These are phyloP conservation scores for Colius striatus DNA, from an alignment of 2,113 vertebrate genomes.

Conservation along the genomic window DNA sequence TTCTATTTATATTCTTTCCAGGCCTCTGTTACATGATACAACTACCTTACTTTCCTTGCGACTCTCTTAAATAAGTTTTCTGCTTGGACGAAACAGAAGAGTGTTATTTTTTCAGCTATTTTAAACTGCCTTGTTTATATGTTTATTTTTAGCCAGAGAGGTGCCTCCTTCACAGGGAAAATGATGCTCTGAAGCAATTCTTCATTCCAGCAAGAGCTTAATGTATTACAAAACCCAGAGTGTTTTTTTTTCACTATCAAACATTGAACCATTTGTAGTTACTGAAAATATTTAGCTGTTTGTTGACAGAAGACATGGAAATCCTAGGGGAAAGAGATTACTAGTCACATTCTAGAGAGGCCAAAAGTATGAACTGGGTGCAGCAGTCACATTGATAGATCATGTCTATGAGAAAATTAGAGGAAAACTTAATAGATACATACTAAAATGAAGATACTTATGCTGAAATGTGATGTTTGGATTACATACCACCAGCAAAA, in stretches of 20 bases:
- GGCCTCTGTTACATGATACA: background rate
- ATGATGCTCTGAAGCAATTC: constrained; percentile 7
- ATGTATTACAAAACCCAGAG: background rate
- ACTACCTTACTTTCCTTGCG: background rate
- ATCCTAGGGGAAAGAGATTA: background rate
- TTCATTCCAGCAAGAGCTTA: background rate
- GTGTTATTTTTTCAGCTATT: background rate
- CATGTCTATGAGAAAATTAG: background rate
- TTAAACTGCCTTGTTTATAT: background rate
- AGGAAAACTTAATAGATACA: background rate
- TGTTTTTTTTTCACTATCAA: background rate
- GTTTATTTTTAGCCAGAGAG: constrained; percentile 46
- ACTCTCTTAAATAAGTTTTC: constrained; percentile 5
- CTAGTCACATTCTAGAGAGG: background rate
- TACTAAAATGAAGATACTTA: background rate
- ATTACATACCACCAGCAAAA: background rate
- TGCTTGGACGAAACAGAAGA: background rate
- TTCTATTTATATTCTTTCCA: background rate
- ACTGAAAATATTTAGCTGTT: background rate
- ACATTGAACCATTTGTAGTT: rapidly evolving
- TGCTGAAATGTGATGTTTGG: background rate
- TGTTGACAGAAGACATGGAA: background rate
- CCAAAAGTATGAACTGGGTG: background rate
- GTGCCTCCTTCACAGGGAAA: background rate
- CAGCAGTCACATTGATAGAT: background rate